Evolutionary conservation across 2,113 vertebrate species (phyloP), one percentile per base, ranked within the genome.

Genomic region (Pseudorectes ferrugineus): DNA sequence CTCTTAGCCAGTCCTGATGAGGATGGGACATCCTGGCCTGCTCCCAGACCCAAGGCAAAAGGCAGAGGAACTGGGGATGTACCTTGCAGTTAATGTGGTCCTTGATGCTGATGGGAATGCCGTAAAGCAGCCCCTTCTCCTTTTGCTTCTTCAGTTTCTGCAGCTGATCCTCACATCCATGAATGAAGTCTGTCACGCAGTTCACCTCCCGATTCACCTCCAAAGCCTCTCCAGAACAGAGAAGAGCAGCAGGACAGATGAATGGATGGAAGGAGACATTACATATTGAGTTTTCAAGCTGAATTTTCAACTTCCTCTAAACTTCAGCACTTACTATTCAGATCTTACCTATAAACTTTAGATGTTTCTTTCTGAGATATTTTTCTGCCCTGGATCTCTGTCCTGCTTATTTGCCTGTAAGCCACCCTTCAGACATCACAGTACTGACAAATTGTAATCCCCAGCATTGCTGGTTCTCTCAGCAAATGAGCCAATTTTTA

Each of bases 81-180:
- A 99, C 99, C 98, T 99, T 98, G 95, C 95, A 98, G 36, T 70
- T 58, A 52, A 98, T 22, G 62, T 98, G 99, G 31, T 99, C 99
- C 96, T 99, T 99, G 85, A 99, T 97, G 95, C 99, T 99, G 87
- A 99, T 75, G 4, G 99, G 99, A 88, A 99, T 94, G 1, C 99
- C 99, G 17, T 98, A 99, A 35, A 99, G 98, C 46, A 98, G 96
- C 14, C 96, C 79, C 26, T 98, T 93, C 52, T 95, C 97, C 38
- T 97, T 71, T 36, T 71, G 84, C 66, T 81, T 85, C 75, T 92
- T 96, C 29, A 98, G 35, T 40, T 97, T 95, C 83, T 92, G 95
- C 54, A 99, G 94, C 85, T 99, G 98, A 26, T 97, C 96, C 62
- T 98, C 97, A 91, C 98, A 98, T 73, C 98, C 98, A 24, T 97